phyloP scores from a whole-genome alignment of 2,888 invertebrate genomes.

The Tromatobia lineatoria region DNA sequence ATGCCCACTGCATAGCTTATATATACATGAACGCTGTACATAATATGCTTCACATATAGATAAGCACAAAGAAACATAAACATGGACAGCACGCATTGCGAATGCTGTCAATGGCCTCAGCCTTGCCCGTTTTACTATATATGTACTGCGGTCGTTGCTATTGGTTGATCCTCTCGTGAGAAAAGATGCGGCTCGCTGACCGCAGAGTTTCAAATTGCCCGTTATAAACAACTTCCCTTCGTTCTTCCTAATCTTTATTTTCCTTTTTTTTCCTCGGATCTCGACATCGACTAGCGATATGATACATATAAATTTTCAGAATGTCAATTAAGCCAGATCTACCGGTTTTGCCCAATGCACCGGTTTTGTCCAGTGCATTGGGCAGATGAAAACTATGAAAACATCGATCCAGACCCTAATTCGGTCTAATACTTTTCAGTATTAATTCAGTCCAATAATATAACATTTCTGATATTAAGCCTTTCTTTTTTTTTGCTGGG shows the following conservation, averaged over 20 bases:
- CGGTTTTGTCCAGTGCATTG: no score
- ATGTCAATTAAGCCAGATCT: neutral
- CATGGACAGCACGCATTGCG: constrained; percentile 7
- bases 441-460: no score
- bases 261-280: neutral
- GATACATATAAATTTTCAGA: neutral
- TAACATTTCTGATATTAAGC: no score
- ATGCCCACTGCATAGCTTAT: neutral
- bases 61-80: constrained; percentile 3
- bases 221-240: neutral
- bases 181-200: constrained; percentile 6
- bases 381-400: no score
- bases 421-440: no score
- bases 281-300: neutral
- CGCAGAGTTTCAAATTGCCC: constrained; percentile 9
- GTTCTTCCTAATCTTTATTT: neutral
- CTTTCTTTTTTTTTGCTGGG: no score
- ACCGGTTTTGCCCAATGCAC: no score
- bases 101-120: constrained; percentile 1
- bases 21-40: neutral
- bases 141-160: constrained; percentile 36
- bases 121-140: constrained; percentile 20
- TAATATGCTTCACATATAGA: neutral
- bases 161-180: constrained; percentile 18
- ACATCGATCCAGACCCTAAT: no score